Percentiles rank a stretch among this genome's conserved stretches.
phyloP scores from a whole-genome alignment of 2,113 vertebrate species.

The Neomonachus schauinslandi region DNA sequence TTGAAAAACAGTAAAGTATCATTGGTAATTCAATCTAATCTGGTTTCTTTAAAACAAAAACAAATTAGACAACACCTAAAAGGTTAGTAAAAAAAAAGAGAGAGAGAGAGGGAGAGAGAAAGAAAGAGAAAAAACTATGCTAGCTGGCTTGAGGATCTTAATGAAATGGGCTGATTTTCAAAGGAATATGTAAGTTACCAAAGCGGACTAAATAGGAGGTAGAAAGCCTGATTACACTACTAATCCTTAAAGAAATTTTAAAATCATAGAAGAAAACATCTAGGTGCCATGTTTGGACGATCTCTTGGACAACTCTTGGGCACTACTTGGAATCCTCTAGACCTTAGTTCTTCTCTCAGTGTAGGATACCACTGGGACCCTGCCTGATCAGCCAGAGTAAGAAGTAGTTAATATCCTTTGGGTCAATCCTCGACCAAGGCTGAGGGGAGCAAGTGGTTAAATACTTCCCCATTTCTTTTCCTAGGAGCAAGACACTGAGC shows the following conservation, averaged over 20 bases:
- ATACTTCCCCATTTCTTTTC: background rate
- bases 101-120: background rate
- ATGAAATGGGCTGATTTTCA: constrained; percentile 33
- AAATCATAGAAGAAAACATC: background rate
- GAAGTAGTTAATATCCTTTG: background rate
- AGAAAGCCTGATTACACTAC: background rate
- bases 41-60: constrained; percentile 1
- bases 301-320: background rate
- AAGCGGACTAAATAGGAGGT: background rate
- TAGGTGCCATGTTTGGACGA: background rate
- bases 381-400: background rate
- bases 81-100: background rate
- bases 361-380: background rate
- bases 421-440: background rate
- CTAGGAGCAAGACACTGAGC: background rate
- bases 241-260: background rate
- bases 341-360: background rate
- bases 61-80: background rate
- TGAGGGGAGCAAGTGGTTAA: background rate
- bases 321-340: background rate
- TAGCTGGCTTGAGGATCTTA: constrained; percentile 1
- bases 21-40: background rate
- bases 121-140: background rate
- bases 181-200: background rate
- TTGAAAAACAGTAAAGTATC: background rate